phyloP scores from a whole-genome alignment of 2,888 invertebrate species.

The Pyrrhosoma nymphula region DNA sequence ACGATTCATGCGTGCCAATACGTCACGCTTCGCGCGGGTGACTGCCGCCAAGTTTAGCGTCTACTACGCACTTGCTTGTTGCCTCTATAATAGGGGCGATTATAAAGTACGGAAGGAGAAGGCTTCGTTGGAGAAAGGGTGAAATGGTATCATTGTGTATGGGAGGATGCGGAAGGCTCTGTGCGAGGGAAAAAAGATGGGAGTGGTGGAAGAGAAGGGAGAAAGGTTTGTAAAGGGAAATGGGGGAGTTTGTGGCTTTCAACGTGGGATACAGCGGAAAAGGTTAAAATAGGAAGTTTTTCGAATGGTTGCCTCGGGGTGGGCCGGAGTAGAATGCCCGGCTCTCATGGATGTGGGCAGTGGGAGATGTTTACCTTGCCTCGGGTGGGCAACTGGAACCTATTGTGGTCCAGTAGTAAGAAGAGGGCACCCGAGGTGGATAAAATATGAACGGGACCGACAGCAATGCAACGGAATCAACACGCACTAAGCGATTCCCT shows the following conservation, averaged over 20 bases:
- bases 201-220: not conserved
- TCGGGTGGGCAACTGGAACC: not conserved
- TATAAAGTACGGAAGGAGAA: too few relatives aligned
- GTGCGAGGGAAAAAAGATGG: not conserved
- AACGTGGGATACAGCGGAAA: not conserved
- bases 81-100: too few relatives aligned
- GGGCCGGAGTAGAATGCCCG: not conserved
- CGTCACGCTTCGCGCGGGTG: too few relatives aligned
- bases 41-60: too few relatives aligned
- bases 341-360: not conserved
- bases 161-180: not conserved
- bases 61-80: too few relatives aligned
- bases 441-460: not conserved
- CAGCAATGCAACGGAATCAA: not conserved
- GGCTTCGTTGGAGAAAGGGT: too few relatives aligned
- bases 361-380: conserved; percentile 9
- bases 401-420: not conserved
- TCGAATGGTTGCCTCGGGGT: not conserved
- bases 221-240: not conserved
- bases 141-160: too few relatives aligned
- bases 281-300: not conserved
- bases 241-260: not conserved
- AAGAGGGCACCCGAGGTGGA: not conserved
- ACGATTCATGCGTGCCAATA: too few relatives aligned
- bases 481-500: not conserved